A percentile compares a stretch with the other conserved stretches of the same genome.
phyloP scores from a whole-genome alignment of 2,888 invertebrate genomes.

The Ochlodes sylvanus region DNA sequence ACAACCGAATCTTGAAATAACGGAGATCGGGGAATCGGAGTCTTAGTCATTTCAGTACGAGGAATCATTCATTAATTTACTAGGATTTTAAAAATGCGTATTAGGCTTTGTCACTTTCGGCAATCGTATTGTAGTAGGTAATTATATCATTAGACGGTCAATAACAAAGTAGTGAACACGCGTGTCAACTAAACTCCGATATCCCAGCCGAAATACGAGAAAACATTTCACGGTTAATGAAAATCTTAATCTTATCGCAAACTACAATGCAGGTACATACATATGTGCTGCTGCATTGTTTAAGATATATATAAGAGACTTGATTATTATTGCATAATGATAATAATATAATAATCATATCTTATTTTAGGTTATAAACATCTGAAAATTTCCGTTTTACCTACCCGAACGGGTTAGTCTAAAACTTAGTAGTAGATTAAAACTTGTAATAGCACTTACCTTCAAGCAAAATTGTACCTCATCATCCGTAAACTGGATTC shows the following conservation, averaged over 20 bases:
- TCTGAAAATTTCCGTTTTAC: background rate
- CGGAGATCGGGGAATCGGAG: background rate
- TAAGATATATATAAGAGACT: background rate
- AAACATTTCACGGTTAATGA: slow-evolving; percentile 2
- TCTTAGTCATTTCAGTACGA: slow-evolving; percentile 2
- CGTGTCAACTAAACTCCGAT: background rate
- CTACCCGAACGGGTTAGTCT: background rate
- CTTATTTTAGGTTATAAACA: background rate
- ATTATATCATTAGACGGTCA: too few relatives aligned
- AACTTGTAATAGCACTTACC: background rate
- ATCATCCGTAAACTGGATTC: slow-evolving; percentile 5
- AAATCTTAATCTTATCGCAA: background rate
- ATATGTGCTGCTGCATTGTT: background rate
- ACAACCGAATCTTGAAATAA: background rate
- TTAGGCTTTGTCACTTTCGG: too few relatives aligned
- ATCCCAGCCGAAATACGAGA: background rate
- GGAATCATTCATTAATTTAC: background rate
- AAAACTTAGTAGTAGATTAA: background rate
- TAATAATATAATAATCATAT: background rate
- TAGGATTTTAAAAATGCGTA: background rate
- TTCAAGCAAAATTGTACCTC: background rate
- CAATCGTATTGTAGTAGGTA: too few relatives aligned
- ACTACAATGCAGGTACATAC: slow-evolving; percentile 1
- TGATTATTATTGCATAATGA: slow-evolving; percentile 1
- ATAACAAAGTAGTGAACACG: too few relatives aligned